Conservation (phyloP, 2,888 invertebrate genomes). For the Plebejus argus region DNA sequence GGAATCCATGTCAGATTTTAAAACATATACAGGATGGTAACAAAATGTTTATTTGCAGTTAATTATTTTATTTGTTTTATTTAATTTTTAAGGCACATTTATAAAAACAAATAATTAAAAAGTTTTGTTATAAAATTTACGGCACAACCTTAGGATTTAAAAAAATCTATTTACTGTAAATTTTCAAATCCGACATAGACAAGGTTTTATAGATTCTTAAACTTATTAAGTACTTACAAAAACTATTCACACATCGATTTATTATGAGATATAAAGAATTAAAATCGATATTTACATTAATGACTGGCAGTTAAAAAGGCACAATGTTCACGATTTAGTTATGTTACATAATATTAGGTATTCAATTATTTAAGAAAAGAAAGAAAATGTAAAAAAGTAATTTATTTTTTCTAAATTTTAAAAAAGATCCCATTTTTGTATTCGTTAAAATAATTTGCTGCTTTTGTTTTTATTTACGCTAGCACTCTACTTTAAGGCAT, state of each 20-base stretch:
- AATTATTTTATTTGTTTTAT: background rate
- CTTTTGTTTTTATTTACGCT: conserved; percentile 6
- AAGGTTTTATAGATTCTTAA: conserved; percentile 40
- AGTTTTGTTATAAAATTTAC: background rate
- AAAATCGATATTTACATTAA: conserved; percentile 66
- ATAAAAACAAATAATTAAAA: background rate
- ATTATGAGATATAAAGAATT: conserved; percentile 46
- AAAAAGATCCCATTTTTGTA: background rate
- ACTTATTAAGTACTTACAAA: conserved; percentile 51
- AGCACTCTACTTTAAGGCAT: conserved; percentile 3
- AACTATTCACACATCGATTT: conserved; percentile 37
- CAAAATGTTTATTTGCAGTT: background rate
- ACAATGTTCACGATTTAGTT: conserved; percentile 44
- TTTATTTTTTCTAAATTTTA: background rate
- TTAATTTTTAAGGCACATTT: background rate
- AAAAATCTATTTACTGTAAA: background rate
- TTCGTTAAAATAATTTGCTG: background rate
- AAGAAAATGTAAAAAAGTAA: background rate
- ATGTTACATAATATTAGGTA: conserved; percentile 24
- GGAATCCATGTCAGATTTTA: conserved; percentile 25
- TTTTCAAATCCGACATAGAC: conserved; percentile 17
- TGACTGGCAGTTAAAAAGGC: conserved; percentile 77
- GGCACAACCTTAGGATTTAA: conserved; percentile 1
- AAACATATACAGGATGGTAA: conserved; percentile 15
- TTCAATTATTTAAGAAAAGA: background rate